phyloP scores from a whole-genome alignment of 2,113 vertebrate species.

The Thryonomys swinderianus region DNA sequence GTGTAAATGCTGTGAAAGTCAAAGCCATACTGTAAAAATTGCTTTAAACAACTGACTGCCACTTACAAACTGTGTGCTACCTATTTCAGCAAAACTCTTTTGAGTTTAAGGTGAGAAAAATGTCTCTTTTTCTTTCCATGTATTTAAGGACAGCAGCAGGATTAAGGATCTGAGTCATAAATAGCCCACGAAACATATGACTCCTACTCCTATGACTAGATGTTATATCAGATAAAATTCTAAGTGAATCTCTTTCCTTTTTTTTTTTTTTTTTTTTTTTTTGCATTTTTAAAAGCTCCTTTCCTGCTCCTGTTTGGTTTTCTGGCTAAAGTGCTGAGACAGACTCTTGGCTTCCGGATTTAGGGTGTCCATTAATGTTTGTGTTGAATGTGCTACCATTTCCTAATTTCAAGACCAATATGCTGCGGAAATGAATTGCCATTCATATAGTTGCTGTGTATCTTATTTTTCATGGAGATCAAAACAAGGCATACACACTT shows the following conservation, averaged over 20 bases:
- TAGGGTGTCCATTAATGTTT: conserved; percentile 58
- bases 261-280: conserved; percentile 51
- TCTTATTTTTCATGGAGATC: neutral
- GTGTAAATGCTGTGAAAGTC: neutral
- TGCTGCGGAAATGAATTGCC: neutral
- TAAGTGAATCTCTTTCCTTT: conserved; percentile 48
- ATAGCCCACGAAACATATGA: conserved; percentile 54
- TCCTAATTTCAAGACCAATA: conserved; percentile 51
- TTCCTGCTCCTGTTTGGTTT: conserved; percentile 36
- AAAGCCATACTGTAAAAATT: conserved; percentile 9
- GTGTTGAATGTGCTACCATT: conserved; percentile 12
- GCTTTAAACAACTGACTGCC: conserved; percentile 43
- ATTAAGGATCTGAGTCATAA: conserved; percentile 48
- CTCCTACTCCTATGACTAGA: conserved; percentile 32
- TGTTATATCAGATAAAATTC: conserved; percentile 55
- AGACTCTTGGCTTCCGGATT: conserved; percentile 64
- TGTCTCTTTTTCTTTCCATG: neutral
- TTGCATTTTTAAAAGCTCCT: conserved; percentile 56
- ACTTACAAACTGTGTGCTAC: conserved; percentile 26
- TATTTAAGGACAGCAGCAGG: conserved; percentile 18
- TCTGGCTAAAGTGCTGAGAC: conserved; percentile 62
- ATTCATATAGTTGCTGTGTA: neutral
- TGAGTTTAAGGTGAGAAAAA: conserved; percentile 3
- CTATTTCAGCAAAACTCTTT: conserved; percentile 13
- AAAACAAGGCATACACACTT: neutral